Base-by-base conservation (phyloP, 2,113 vertebrate species). In the Scophthalmus maximus region DNA sequence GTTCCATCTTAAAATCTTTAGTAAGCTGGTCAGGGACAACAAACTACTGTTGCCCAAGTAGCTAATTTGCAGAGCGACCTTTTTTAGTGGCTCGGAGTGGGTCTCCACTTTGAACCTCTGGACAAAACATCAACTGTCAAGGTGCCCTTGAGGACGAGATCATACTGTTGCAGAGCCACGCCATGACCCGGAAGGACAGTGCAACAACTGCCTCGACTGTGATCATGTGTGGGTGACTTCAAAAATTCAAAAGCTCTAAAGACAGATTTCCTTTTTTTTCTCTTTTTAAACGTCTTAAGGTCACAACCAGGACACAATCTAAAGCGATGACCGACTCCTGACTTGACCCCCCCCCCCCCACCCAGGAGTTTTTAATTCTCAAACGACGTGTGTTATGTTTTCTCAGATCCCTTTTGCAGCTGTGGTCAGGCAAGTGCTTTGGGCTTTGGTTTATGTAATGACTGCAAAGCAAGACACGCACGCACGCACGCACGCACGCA, bases 401-500 rank as follows among this genome's bases (percentile, higher is more conserved):
- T 77, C 87, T 71, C 83, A 68, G 72, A 84, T 82, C 73, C 74
- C 82, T 76, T 78, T 64, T 78, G 81, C 89, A 90, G 89, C 88
- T 92, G 74, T 73, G 73, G 79, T 85, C 56, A 51, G 78, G 78
- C 63, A 66, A 84, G 69, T 53, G 89, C 85, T 87, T 14, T 79
- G 75, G 88, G 88, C 82, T 86, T 79, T 68, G 79, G 80, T 89
- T 91, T 90, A 91, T 86, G 84, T 83, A 91, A 90, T 78, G 84
- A 85, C 87, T 86, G 87, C 79, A 88, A 81, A 89, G 80, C 82
- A 85, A 72, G 9, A 25, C 47, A 25, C 47, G 25, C 47, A 25
- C 61, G 76, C 32, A 63, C 27, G 78, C 3, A 18, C 30, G 22
- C 69, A 58, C 60, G 59, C 52, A 68, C 27, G 59, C 29, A 68